These are phyloP conservation scores for Dreissena polymorpha DNA, from an alignment of 1,140 invertebrate species.

Conservation along the genomic window DNA sequence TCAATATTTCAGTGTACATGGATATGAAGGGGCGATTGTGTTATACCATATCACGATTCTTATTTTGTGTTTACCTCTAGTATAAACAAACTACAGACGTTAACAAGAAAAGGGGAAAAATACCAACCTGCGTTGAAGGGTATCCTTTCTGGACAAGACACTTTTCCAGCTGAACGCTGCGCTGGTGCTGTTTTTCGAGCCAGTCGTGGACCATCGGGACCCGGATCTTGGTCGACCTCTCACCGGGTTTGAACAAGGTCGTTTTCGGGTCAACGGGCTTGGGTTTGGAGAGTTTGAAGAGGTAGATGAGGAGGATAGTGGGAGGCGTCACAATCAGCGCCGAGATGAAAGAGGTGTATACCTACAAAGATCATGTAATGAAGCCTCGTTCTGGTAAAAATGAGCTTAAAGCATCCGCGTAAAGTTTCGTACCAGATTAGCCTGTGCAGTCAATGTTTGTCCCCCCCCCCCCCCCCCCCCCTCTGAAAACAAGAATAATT, in stretches of 20 bases:
- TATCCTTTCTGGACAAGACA: constrained; percentile 36
- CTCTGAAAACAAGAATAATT: no score
- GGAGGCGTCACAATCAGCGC: constrained; percentile 56
- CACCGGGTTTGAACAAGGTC: neutral
- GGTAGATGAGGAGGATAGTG: constrained; percentile 56
- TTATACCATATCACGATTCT: no score
- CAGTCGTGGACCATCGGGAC: constrained; percentile 27
- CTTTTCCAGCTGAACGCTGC: constrained; percentile 45
- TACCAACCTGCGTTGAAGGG: constrained; percentile 4
- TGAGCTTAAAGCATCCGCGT: no score
- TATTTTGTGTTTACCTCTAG: no score
- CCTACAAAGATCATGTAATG: constrained; percentile 16
- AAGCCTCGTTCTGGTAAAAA: neutral
- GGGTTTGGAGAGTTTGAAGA: constrained; percentile 61
- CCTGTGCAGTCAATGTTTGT: no score
- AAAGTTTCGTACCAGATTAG: no score
- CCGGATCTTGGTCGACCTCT: neutral
- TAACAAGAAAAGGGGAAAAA: no score
- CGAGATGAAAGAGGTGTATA: constrained; percentile 57
- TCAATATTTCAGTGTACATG: no score
- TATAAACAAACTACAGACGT: no score
- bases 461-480: no score
- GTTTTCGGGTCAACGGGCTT: neutral
- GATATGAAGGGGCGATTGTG: no score
- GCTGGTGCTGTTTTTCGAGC: constrained; percentile 40